Base-by-base conservation (phyloP, 2,113 vertebrate species). In the Enhydra lutris region DNA sequence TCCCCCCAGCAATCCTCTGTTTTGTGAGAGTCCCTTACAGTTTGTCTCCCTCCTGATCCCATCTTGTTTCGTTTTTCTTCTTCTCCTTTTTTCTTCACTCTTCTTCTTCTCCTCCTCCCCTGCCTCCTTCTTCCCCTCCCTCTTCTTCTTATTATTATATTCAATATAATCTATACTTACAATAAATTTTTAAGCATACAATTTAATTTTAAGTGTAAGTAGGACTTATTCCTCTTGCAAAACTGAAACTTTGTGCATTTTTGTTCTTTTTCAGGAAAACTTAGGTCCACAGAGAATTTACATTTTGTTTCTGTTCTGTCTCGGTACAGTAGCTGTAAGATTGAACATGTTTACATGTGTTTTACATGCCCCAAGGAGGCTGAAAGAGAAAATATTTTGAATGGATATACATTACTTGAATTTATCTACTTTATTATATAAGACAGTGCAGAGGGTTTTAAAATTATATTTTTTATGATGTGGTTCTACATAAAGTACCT, bases 321-420 rank as follows among this genome's bases (percentile, higher is more conserved):
- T 15, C 24, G 4, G 0, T 6, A 6, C 39, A 63, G 4, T 39
- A 94, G 74, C 12, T 79, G 6, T 73, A 74, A 90, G n/a, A 69
- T 12, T 74, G 13, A 89, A 65, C 6, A 59, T 12, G 12, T 95
- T 85, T 45, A n/a, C 10, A 50, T 50, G 21, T 63, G 7, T 24
- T 42, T 1, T 50, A 0, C 47, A 11, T 20, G 7, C 4, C 5
- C 11, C 20, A 57, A 59, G 7, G 13, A 47, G 42, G 10, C 4
- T 61, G 7, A 80, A 74, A 55, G 11, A 39, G 2, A 10, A 96
- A 50, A 59, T 52, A 80, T 59, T 92, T 86, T 34, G 0, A 92
- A 39, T 1, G 24, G 20, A 69, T 85, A 20, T 18, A 78, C 12
- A 42, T 57, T 36, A 39, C 17, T 36, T 86, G 8, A 84, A n/a